These are phyloP conservation scores for Montipora capitata DNA, from an alignment of 92 coral and sea anemone genomes.

Conservation along the genomic window DNA sequence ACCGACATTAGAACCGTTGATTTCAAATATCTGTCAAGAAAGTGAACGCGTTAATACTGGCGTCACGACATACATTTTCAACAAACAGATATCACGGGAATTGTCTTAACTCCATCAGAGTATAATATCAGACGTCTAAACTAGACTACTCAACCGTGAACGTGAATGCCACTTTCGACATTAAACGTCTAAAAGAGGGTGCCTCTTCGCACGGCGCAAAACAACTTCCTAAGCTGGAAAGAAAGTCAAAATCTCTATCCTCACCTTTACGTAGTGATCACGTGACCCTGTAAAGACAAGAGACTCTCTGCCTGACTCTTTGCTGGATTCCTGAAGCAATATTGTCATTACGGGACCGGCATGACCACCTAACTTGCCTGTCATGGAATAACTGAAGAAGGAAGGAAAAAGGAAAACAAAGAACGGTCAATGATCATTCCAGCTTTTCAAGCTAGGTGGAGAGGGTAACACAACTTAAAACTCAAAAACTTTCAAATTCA, in stretches of 20 bases:
- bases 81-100: too few species aligned
- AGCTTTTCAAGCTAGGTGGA: too few species aligned
- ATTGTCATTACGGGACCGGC: slow-evolving; percentile 97
- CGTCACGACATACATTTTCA: not conserved
- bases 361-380: slow-evolving; percentile 98
- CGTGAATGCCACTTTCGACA: too few species aligned
- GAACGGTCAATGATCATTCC: not conserved
- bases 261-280: slow-evolving; percentile 98
- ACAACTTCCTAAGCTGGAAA: not conserved
- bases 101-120: too few species aligned
- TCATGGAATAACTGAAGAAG: slow-evolving; percentile 87
- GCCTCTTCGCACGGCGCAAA: too few species aligned
- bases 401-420: not conserved
- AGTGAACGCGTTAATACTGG: not conserved
- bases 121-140: too few species aligned
- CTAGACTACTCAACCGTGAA: too few species aligned
- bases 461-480: too few species aligned
- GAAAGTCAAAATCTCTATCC: not conserved
- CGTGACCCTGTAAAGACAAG: slow-evolving; percentile 96
- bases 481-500: too few species aligned
- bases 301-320: slow-evolving; percentile 83
- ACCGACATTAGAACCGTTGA: slow-evolving; percentile 88
- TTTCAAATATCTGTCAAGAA: slow-evolving; percentile 86
- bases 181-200: too few species aligned
- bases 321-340: slow-evolving; percentile 72